phyloP scores from a whole-genome alignment of 1,140 invertebrate species.

The Plodia interpunctella region DNA sequence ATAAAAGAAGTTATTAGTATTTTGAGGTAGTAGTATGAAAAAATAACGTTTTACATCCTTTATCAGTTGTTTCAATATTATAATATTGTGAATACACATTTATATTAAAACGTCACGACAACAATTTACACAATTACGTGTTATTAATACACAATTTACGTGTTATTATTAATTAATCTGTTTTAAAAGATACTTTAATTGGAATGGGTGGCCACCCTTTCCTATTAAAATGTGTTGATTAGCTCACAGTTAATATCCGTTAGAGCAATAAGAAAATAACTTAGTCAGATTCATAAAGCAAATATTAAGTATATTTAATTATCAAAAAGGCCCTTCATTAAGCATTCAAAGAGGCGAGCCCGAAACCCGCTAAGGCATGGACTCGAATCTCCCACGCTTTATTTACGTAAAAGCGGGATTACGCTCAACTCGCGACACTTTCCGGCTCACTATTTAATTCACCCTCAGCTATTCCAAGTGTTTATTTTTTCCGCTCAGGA shows the following conservation, averaged over 20 bases:
- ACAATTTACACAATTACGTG: too few relatives aligned
- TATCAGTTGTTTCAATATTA: too few relatives aligned
- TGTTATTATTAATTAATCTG: too few relatives aligned
- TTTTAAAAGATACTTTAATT: too few relatives aligned
- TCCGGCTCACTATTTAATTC: constrained; percentile 30
- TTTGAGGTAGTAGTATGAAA: too few relatives aligned
- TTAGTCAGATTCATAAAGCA: constrained; percentile 26
- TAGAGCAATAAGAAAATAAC: neutral
- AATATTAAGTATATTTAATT: constrained; percentile 41
- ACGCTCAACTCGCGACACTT: constrained; percentile 29
- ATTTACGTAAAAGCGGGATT: constrained; percentile 40
- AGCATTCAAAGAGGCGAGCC: constrained; percentile 38
- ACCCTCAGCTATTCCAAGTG: constrained; percentile 21
- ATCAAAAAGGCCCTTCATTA: constrained; percentile 41
- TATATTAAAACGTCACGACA: too few relatives aligned
- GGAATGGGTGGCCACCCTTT: too few relatives aligned
- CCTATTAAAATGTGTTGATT: neutral
- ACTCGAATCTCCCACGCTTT: constrained; percentile 27
- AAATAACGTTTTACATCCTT: too few relatives aligned
- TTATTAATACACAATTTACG: too few relatives aligned
- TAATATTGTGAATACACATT: too few relatives aligned
- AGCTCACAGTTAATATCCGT: neutral
- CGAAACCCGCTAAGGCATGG: constrained; percentile 15
- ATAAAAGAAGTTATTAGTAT: too few relatives aligned
- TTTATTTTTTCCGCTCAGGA: constrained; percentile 14